phyloP scores from a whole-genome alignment of 2,797 vertebrate species.

The Cuniculus paca region DNA sequence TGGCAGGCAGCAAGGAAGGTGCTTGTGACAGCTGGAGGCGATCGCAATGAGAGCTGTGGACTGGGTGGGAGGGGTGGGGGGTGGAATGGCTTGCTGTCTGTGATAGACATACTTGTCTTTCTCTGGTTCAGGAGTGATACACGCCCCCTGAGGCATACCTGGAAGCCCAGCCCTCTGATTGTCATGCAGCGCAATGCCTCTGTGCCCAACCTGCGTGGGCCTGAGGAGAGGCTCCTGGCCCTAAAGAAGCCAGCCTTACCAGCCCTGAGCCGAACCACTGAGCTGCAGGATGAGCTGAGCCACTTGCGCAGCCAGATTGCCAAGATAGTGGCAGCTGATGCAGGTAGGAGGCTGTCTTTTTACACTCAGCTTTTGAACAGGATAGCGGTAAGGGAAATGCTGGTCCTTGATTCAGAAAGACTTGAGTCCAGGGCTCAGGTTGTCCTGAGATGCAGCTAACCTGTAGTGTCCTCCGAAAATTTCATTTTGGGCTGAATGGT shows the following conservation, averaged over 20 bases:
- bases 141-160: slow-evolving; percentile 97
- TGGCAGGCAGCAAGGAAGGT: slow-evolving; percentile 29
- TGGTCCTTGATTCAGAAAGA: not conserved
- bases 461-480: not conserved
- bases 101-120: slow-evolving; percentile 51
- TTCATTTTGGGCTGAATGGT: slow-evolving; percentile 49
- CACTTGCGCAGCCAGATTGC: slow-evolving; percentile 97
- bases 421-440: not conserved
- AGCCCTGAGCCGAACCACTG: slow-evolving; percentile 95
- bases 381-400: slow-evolving; percentile 29
- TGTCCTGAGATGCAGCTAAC: not conserved
- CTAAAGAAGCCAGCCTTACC: slow-evolving; percentile 96
- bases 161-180: slow-evolving; percentile 97
- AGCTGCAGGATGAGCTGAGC: slow-evolving; percentile 97
- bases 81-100: not conserved
- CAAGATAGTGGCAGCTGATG: slow-evolving; percentile 94
- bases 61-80: not conserved
- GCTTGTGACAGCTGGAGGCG: not conserved
- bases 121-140: slow-evolving; percentile 92
- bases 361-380: not conserved
- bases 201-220: slow-evolving; percentile 97
- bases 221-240: slow-evolving; percentile 96
- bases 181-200: slow-evolving; percentile 98
- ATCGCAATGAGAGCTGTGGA: not conserved
- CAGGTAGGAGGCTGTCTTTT: slow-evolving; percentile 88